Evolutionary conservation across 2,797 vertebrate genomes (phyloP), one percentile per base, ranked within the genome.

Genomic region (Gephyroberyx darwinii): DNA sequence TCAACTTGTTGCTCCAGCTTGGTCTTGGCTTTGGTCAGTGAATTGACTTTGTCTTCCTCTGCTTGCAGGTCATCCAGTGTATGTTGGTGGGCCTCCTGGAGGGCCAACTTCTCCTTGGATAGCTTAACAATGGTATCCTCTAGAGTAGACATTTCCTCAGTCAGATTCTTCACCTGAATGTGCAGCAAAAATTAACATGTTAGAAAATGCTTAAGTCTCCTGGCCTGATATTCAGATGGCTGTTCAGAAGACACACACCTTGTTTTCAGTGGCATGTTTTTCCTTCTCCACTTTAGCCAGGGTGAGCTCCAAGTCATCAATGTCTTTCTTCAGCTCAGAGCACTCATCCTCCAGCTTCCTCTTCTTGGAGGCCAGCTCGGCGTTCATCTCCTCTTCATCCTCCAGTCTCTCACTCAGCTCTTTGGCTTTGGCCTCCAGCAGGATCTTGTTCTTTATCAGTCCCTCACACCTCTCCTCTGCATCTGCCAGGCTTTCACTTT

Each of bases 1-100:
- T 96, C 95, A 43, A 96, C 92, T 91, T 95, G 89, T 90, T 95
- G 86, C 93, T 96, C 95, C 69, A 96, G 91, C 82, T 95, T 96
- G 77, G 55, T 69, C 60, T 96, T 96, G 3, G 94, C 91, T 68
- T 96, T 96, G 57, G 83, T 92, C 82, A 96, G 79, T 72, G 80
- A 63, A 69, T 94, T 96, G 86, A 92, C 92, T 91, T 96, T 96
- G 91, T 96, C 95, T 69, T 94, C 93, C 58, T 95, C 95, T 82
- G 90, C 93, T 83, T 90, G 95, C 26, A 96, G 86, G 71, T 95
- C 93, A 69, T 94, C 93, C 59, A 95, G 88, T 37, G 91, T 93
- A 77, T 94, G 94, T 83, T 94, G 93, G 68, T 93, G 91, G 45
- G 91, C 90, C 79, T 95, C 93, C 78, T 94, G 92, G 56, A 94